Percentiles rank a stretch among this genome's conserved stretches.
These are phyloP conservation scores for Drosophila bipectinata DNA, from an alignment of 1,140 invertebrate species.

Conservation along the genomic window DNA sequence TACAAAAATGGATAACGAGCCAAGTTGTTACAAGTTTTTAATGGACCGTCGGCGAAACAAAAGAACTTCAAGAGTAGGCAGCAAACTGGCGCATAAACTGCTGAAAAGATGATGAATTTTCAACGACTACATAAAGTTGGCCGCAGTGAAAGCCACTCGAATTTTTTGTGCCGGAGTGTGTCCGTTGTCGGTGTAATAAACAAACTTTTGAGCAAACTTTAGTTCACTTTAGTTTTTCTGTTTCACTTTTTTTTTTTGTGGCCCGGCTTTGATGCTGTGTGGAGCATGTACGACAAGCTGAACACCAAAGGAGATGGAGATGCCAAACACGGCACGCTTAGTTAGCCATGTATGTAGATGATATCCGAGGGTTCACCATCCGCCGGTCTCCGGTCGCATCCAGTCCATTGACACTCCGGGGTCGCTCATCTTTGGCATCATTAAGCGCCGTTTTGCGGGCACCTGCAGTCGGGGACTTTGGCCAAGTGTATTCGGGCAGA, in stretches of 20 bases:
- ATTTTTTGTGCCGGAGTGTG: constrained; percentile 28
- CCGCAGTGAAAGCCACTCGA: constrained; percentile 51
- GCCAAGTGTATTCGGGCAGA: constrained; percentile 71
- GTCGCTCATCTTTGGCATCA: constrained; percentile 80
- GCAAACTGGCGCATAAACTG: constrained; percentile 74
- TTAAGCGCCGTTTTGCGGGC: constrained; percentile 67
- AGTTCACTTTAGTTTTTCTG: constrained; percentile 59
- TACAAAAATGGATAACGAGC: constrained; percentile 67
- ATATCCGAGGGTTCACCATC: constrained; percentile 22
- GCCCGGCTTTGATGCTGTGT: constrained; percentile 22
- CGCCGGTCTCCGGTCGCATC: constrained; percentile 19
- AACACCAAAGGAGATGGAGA: constrained; percentile 62
- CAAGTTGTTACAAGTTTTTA: constrained; percentile 83
- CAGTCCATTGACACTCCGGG: constrained; percentile 63
- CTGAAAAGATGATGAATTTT: constrained; percentile 81
- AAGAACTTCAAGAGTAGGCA: constrained; percentile 53
- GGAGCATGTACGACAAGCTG: constrained; percentile 70
- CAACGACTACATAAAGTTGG: constrained; percentile 63
- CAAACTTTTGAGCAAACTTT: constrained; percentile 81
- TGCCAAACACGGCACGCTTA: constrained; percentile 78
- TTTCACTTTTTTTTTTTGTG: constrained; percentile 19
- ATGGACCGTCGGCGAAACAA: constrained; percentile 62
- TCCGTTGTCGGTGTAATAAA: constrained; percentile 77
- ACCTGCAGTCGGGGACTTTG: constrained; percentile 43
- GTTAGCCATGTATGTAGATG: constrained; percentile 83